Base-by-base conservation (phyloP, 1,140 invertebrate species). In the Alviniconcha marisindica region DNA sequence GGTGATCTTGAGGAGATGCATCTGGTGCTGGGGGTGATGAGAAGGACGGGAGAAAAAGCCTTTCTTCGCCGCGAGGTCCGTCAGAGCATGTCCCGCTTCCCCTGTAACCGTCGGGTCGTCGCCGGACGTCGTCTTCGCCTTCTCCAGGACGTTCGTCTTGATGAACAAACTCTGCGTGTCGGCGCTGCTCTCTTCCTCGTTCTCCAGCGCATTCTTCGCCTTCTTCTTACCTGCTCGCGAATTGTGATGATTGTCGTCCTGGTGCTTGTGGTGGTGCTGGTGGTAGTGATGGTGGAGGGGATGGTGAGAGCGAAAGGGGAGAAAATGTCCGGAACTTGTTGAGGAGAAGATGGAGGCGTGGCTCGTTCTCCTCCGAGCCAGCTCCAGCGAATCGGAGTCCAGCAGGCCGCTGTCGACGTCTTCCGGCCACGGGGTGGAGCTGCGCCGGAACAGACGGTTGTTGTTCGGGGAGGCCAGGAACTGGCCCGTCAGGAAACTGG, bases 331-430 rank as follows among this genome's bases (percentile, higher is more conserved):
- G 12, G 36, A 33, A 24, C 18, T 14, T 14, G 69, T 18, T 1
- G 69, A 71, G 36, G 69, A 71, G 69, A 71, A 71, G 69, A 80
- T 42, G 31, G 78, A 80, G 3, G 78, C 78, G 36, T 44, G 78
- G 38, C 78, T 80, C 24, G 78, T 48, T 31, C 78, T 54, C 56
- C 78, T 63, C 14, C 60, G 36, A 24, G 78, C 78, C 56, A 66
- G 36, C 4, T 66, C 33, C 12, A 80, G 60, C 33, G 56, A 24
- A 28, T 80, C 78, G 12, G 78, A 66, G 40, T 80, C 78, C 54
- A 80, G 36, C 18, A 80, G 38, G 2, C 60, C 40, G 4, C 56
- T 60, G 14, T 44, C 78, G 14, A 38, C 15, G 38, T 80, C 40
- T 15, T 80, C 56, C 14, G 78, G 78, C 15, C 56, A 31, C 0